Evolutionary conservation across 2,888 invertebrate genomes (phyloP).

Genomic region (Heliconius ismenius): DNA sequence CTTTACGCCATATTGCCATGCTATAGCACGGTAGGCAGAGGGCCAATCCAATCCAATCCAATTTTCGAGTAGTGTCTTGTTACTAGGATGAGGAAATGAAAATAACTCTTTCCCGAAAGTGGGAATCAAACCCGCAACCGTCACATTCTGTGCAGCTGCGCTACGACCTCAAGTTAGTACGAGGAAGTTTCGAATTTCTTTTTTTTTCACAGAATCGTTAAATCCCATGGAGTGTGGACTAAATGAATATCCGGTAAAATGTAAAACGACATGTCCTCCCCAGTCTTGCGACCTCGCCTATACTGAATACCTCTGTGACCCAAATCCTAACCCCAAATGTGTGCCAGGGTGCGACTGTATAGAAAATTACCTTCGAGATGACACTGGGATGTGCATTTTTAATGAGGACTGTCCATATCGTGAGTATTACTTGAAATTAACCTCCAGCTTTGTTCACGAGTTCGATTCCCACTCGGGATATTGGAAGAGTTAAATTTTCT

Average conservation of each 20-base stretch:
- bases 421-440: conserved; percentile 30
- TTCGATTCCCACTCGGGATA: too few species aligned
- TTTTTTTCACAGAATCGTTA: not conserved
- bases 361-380: conserved; percentile 50
- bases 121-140: not conserved
- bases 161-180: too few species aligned
- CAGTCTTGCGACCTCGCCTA: conserved; percentile 53
- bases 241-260: conserved; percentile 51
- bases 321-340: conserved; percentile 42
- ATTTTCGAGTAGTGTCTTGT: not conserved
- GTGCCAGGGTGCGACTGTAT: conserved; percentile 55
- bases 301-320: conserved; percentile 46
- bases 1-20: too few species aligned
- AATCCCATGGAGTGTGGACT: not conserved
- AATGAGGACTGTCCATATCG: conserved; percentile 50
- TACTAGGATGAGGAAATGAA: not conserved
- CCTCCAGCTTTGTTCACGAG: not conserved
- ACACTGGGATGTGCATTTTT: conserved; percentile 51
- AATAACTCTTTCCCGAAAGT: not conserved
- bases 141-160: too few species aligned
- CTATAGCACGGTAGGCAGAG: too few species aligned
- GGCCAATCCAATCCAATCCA: too few species aligned
- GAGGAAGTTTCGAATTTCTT: not conserved
- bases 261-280: conserved; percentile 54
- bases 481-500: too few species aligned